phyloP scores from a whole-genome alignment of 92 coral and sea anemone species.

The Paramuricea clavata region DNA sequence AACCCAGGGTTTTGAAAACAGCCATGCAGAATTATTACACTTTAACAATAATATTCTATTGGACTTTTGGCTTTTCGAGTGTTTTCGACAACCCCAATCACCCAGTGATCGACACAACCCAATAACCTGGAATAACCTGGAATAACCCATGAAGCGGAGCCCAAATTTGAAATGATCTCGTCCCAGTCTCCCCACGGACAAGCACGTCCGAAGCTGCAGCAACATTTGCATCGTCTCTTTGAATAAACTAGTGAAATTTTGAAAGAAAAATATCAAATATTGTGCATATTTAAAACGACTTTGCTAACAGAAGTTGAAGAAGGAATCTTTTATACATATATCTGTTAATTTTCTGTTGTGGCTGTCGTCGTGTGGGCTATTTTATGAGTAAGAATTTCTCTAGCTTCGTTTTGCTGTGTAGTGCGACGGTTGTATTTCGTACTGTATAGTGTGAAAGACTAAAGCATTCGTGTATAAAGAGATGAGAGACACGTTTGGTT shows the following conservation, averaged over 20 bases:
- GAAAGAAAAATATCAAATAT: slow-evolving; percentile 6
- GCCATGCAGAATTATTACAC: no score
- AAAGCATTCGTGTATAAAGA: not conserved
- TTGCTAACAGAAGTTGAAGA: not conserved
- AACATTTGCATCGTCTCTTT: not conserved
- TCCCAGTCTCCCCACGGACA: slow-evolving; percentile 18
- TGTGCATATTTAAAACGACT: not conserved
- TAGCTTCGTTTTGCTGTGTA: not conserved
- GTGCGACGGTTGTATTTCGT: slow-evolving; percentile 7
- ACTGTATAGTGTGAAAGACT: not conserved
- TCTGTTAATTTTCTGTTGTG: not conserved
- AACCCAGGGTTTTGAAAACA: no score
- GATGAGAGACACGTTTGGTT: not conserved
- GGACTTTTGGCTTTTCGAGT: no score
- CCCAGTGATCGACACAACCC: no score
- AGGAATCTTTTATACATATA: not conserved
- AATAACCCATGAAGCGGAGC: no score
- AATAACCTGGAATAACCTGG: no score
- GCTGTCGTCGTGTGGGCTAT: slow-evolving; percentile 1
- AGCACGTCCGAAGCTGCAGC: not conserved
- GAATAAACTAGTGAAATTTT: not conserved
- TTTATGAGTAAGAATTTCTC: not conserved
- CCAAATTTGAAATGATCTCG: not conserved
- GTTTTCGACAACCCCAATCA: no score
- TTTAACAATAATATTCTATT: no score